A percentile compares a stretch with the other conserved stretches of the same genome.
Conservation (phyloP, 2,888 invertebrate species). For the Abrostola tripartita region DNA sequence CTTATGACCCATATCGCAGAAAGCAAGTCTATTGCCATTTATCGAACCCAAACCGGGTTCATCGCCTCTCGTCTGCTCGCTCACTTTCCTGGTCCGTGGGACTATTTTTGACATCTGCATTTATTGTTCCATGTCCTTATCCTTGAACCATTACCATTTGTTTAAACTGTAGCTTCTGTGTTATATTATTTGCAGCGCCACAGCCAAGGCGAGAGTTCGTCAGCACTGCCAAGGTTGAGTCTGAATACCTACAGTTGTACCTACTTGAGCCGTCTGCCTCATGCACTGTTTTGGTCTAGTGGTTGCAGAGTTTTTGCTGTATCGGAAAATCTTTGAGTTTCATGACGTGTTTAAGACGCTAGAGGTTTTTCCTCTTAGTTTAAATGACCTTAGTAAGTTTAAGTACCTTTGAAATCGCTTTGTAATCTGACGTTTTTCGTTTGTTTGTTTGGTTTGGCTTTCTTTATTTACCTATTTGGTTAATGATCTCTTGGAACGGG, state of each 20-base stretch:
- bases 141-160: not conserved
- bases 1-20: too few relatives aligned
- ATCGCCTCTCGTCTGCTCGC: too few relatives aligned
- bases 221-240: constrained; percentile 54
- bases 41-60: too few relatives aligned
- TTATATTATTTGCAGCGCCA: not conserved
- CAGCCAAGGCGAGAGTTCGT: constrained; percentile 54
- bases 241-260: constrained; percentile 47
- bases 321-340: constrained; percentile 16
- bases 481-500: too few relatives aligned
- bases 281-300: constrained; percentile 50
- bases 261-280: constrained; percentile 41
- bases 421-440: too few relatives aligned
- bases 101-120: not conserved
- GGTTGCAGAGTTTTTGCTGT: constrained; percentile 40
- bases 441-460: too few relatives aligned
- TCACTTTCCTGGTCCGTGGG: not conserved
- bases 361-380: not conserved
- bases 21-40: too few relatives aligned
- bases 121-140: not conserved
- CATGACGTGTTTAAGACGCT: not conserved
- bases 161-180: not conserved
- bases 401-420: not conserved
- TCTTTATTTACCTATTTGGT: too few relatives aligned
- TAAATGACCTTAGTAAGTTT: not conserved